These are phyloP conservation scores for Ovis canadensis DNA, from an alignment of 2,113 vertebrate species.

Conservation along the genomic window DNA sequence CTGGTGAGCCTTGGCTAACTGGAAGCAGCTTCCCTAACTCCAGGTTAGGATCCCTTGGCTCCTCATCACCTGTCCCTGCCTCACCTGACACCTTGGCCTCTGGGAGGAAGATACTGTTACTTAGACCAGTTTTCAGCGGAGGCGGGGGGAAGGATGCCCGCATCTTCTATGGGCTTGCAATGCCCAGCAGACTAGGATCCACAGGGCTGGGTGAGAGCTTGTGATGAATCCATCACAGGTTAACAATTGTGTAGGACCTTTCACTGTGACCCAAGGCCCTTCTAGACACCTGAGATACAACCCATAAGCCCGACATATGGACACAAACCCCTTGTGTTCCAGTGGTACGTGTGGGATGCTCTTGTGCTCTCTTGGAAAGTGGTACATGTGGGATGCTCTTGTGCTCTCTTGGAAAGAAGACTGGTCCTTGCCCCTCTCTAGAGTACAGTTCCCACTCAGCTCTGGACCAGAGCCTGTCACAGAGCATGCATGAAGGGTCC, in stretches of 20 bases:
- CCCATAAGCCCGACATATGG: not conserved
- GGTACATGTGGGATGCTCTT: not conserved
- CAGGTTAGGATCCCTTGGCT: not conserved
- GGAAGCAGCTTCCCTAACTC: not conserved
- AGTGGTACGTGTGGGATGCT: not conserved
- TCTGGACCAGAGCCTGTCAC: not conserved
- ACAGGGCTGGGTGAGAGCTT: not conserved
- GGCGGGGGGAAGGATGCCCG: rapidly evolving
- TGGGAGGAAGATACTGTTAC: not conserved
- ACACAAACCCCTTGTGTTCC: not conserved
- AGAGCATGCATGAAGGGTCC: not conserved
- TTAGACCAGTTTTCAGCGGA: not conserved
- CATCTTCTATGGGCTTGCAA: not conserved
- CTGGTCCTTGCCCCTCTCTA: not conserved
- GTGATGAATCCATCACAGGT: not conserved
- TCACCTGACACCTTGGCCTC: not conserved
- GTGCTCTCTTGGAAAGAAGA: not conserved
- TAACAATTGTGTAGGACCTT: not conserved
- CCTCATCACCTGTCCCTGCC: not conserved
- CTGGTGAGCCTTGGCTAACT: not conserved
- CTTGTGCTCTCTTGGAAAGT: not conserved
- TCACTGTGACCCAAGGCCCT: not conserved
- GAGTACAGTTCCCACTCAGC: not conserved
- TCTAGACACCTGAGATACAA: not conserved
- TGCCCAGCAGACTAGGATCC: not conserved